phyloP scores from a whole-genome alignment of 1,140 invertebrate species.

The Eufriesea mexicana region DNA sequence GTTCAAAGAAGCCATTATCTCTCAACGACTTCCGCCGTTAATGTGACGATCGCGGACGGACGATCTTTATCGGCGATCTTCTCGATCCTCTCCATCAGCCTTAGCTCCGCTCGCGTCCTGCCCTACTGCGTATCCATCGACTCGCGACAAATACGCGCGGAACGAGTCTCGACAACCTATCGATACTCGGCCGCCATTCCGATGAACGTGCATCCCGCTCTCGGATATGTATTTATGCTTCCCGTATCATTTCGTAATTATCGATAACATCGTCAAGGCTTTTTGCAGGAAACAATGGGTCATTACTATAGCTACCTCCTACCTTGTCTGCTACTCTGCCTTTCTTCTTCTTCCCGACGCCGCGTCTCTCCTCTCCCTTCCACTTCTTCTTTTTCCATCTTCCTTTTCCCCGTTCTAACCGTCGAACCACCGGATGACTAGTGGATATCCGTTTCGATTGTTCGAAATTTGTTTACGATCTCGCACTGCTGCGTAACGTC shows the following conservation, averaged over 20 bases:
- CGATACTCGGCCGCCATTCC: conserved; percentile 78
- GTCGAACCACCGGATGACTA: conserved; percentile 14
- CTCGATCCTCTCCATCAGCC: conserved; percentile 55
- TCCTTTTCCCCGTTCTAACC: conserved; percentile 11
- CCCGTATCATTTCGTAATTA: conserved; percentile 82
- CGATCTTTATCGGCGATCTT: conserved; percentile 65
- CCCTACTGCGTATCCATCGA: conserved; percentile 4
- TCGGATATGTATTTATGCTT: conserved; percentile 80
- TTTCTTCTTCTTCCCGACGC: conserved; percentile 41
- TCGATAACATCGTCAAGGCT: conserved; percentile 83
- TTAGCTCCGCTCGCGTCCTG: conserved; percentile 24
- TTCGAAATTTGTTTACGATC: neutral
- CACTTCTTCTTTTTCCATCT: conserved; percentile 2
- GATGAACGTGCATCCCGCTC: conserved; percentile 73
- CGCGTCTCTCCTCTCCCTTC: neutral
- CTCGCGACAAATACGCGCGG: conserved; percentile 78
- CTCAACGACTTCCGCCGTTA: conserved; percentile 64
- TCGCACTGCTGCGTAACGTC: neutral
- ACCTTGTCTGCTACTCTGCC: conserved; percentile 45
- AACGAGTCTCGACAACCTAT: conserved; percentile 76
- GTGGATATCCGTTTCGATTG: neutral
- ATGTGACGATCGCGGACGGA: conserved; percentile 63
- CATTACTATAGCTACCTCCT: conserved; percentile 73
- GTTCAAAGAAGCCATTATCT: conserved; percentile 66
- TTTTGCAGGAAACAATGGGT: conserved; percentile 82